Base-by-base conservation (phyloP, 64 coral and sea anemone genomes). In the Montipora capricornis region DNA sequence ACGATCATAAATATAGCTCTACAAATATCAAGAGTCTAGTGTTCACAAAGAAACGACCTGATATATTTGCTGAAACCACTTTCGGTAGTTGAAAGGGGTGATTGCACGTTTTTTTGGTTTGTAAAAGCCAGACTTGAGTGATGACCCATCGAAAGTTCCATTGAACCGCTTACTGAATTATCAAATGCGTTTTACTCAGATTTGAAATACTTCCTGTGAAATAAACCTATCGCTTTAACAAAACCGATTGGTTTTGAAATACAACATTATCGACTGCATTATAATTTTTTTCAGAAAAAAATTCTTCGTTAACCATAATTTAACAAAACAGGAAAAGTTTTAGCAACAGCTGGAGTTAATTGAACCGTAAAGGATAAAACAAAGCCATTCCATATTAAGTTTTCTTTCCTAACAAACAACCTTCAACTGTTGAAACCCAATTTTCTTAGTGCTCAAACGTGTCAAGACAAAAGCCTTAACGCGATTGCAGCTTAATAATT, bases 61-160 rank as follows among this genome's bases (percentile, higher is more conserved):
- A 84, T 84, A 84, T 84, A 84, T 84, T 84, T 84, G 68, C 81
- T 68, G 26, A 66, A 84, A 20, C 2, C 53, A 62, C 20, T 37
- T 84, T 84, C 47, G 16, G 57, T 44, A 15, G 45, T n/a, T 8
- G 81, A 84, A 67, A 57, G 3, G 3, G 12, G 59, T 68, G 14
- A 44, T 45, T 67, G 3, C 61, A 62, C 26, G 26, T 68, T 84
- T 59, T 61, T 55, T 55, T 55, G 37, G 37, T 55, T 55, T 5
- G 52, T 55, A 5, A 55, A 55, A 37, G 37, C 37, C 37, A 37
- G 37, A 37, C 37, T 37, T 37, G 37, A 37, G 37, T 37, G 37
- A 37, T 37, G 37, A 37, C 37, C 37, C 37, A 55, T 55, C 52
- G 52, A 5, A 55, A 55, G 52, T 55, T 55, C 52, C 6, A 55